These are phyloP conservation scores for Elachura formosa DNA, from an alignment of 2,113 vertebrate genomes.

Conservation along the genomic window DNA sequence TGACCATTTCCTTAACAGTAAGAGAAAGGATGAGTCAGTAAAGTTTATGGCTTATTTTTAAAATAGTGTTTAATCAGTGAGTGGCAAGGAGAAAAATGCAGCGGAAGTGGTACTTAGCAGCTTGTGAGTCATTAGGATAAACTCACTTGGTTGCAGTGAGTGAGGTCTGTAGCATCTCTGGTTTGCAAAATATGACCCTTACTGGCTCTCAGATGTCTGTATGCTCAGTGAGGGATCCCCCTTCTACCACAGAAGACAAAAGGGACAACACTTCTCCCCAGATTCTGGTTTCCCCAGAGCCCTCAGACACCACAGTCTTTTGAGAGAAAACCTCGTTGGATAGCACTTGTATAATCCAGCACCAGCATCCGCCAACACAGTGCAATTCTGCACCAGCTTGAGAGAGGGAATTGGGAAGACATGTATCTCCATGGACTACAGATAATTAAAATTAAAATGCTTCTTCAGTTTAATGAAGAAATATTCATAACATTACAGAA, in stretches of 20 bases:
- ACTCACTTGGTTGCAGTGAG: neutral
- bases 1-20: neutral
- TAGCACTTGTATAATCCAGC: neutral
- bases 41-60: neutral
- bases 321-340: neutral
- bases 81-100: neutral
- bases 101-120: neutral
- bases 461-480: neutral
- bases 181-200: neutral
- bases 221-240: accelerated
- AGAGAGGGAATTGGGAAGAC: neutral
- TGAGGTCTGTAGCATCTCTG: neutral
- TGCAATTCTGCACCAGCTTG: neutral
- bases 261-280: accelerated
- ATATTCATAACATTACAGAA: neutral
- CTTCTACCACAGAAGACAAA: neutral
- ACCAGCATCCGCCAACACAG: neutral
- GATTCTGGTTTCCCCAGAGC: neutral
- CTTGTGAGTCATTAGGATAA: neutral
- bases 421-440: neutral
- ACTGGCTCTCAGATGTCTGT: neutral
- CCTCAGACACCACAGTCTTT: neutral
- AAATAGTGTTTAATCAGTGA: neutral
- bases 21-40: neutral
- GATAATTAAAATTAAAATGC: neutral